Evolutionary conservation across 2,113 vertebrate species (phyloP).

Genomic region (Cervus canadensis): DNA sequence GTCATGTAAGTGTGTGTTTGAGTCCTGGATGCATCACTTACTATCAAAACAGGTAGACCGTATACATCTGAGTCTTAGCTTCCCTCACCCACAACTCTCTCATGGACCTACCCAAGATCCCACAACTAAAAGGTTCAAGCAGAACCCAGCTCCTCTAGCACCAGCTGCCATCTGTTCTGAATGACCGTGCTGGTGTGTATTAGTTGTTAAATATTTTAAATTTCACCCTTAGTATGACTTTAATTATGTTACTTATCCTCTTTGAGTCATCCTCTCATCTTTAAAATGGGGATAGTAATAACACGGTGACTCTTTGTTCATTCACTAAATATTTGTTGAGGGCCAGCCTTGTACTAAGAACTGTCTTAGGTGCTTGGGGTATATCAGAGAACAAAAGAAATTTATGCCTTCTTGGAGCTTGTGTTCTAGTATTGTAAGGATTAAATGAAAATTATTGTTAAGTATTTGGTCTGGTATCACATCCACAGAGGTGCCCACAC

Average conservation of each 20-base stretch:
- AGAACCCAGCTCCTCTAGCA: neutral
- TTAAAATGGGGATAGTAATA: conserved; percentile 19
- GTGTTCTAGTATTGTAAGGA: neutral
- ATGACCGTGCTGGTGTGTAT: neutral
- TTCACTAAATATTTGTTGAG: neutral
- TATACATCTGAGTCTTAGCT: neutral
- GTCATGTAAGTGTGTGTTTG: neutral
- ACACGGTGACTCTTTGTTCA: conserved; percentile 20
- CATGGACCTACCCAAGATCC: neutral
- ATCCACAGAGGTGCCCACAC: neutral
- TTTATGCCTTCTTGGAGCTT: neutral
- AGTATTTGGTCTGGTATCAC: neutral
- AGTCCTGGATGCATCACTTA: neutral
- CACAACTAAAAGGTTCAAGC: neutral
- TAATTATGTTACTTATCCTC: conserved; percentile 10
- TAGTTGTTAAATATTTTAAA: neutral
- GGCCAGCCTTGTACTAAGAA: neutral
- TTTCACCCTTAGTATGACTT: neutral
- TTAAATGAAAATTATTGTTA: neutral
- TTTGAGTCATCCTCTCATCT: conserved; percentile 39
- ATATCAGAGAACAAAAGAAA: neutral
- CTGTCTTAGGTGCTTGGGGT: neutral
- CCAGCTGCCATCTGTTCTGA: neutral
- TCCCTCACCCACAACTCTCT: neutral
- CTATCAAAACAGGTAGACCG: neutral